Evolutionary conservation across 1,140 invertebrate species (phyloP).

Genomic region (Sitobion miscanthi): DNA sequence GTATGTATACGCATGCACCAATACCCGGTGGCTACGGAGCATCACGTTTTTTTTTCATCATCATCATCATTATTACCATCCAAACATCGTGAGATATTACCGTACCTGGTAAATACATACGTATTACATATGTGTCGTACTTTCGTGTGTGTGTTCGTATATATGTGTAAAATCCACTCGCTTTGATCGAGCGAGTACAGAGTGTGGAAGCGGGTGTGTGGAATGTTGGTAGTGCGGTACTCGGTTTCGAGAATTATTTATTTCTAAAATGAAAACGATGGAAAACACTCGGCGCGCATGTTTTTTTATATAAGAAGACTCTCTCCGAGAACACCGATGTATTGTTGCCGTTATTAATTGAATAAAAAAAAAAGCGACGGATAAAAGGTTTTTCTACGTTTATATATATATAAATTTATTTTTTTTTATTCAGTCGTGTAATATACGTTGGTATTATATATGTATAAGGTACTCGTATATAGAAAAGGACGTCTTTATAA

Average conservation of each 20-base stretch:
- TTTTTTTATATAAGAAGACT: neutral
- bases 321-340: neutral
- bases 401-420: neutral
- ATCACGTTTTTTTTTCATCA: neutral
- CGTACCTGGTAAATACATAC: neutral
- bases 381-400: constrained; percentile 17
- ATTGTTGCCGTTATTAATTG: constrained; percentile 15
- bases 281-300: neutral
- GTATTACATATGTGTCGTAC: neutral
- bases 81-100: neutral
- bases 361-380: constrained; percentile 2
- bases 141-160: neutral
- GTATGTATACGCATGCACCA: neutral
- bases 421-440: neutral
- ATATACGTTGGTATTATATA: neutral
- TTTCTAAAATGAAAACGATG: neutral
- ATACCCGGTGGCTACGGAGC: neutral
- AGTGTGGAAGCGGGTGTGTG: neutral
- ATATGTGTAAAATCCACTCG: neutral
- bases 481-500: neutral
- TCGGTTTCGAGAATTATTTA: neutral
- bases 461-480: neutral
- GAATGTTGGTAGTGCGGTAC: neutral
- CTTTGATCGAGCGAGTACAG: neutral
- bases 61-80: neutral